These are phyloP conservation scores for Muscina levida DNA, from an alignment of 2,888 invertebrate species.

Conservation along the genomic window DNA sequence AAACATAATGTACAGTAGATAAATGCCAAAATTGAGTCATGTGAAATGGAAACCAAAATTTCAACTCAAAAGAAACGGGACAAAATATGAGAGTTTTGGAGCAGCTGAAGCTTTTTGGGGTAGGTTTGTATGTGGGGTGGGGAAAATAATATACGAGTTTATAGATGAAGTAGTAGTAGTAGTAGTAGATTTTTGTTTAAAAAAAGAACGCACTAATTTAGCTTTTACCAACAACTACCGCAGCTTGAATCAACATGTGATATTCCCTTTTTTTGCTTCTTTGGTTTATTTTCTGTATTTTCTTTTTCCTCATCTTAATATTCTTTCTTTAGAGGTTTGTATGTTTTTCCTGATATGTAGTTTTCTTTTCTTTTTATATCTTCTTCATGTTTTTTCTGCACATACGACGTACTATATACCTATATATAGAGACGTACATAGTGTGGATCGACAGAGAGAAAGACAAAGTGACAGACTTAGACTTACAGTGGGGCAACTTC, in stretches of 20 bases:
- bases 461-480: conserved; percentile 6
- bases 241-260: conserved; percentile 78
- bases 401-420: neutral
- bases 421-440: neutral
- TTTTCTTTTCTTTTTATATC: conserved; percentile 5
- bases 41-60: conserved; percentile 48
- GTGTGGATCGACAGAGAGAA: neutral
- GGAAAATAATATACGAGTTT: neutral
- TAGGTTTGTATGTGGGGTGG: conserved; percentile 1
- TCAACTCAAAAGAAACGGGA: neutral
- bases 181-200: conserved; percentile 44
- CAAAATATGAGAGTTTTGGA: conserved; percentile 14
- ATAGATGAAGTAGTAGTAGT: neutral
- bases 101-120: conserved; percentile 49
- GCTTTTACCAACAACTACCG: conserved; percentile 79
- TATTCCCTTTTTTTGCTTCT: conserved; percentile 71
- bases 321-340: neutral
- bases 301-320: conserved; percentile 8
- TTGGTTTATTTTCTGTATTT: conserved; percentile 32
- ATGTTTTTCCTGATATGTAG: neutral
- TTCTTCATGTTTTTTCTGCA: conserved; percentile 4
- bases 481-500: neutral
- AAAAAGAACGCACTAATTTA: conserved; percentile 75
- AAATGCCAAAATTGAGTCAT: neutral
- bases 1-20: conserved; percentile 55